Base-by-base conservation (phyloP, 2,888 invertebrate species). In the Phaedon cochleariae region DNA sequence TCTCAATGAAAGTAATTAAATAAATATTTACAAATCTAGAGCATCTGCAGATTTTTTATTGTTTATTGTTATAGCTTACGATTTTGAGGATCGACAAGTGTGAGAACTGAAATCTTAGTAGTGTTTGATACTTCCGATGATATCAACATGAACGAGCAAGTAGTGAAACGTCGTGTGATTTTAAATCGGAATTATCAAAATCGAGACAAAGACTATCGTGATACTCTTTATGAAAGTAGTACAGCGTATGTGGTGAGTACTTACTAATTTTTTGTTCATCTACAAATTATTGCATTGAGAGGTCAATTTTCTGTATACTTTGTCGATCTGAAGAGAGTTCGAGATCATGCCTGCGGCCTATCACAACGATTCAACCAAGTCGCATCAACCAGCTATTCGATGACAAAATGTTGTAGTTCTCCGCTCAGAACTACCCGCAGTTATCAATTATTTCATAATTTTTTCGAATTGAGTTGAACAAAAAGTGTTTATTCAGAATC, bases 131-230 rank as follows among this genome's bases (percentile, higher is more conserved):
- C 29, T 26, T 22, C 6, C 6, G 10, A 17, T 29, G 3, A n/a
- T 12, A 1, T 2, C 12, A 46, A 15, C 22, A 57, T 57, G 57
- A 45, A 48, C 46, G 37, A 26, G 31, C 37, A 45, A 22, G 45
- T 51, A 52, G 17, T 26, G 57, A 69, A 58, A 48, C 66, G 65
- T 15, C 66, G 61, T 12, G 70, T 65, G 29, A 57, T 73, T 26
- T 60, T 71, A 20, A 58, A 65, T 57, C 68, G 64, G 59, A 73
- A 74, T 58, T 65, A 64, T 17, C 68, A 55, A 2, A 64, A 74
- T 34, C 49, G 63, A 22, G 69, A 73, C n/a, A 70, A 72, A 45
- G 73, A 75, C 54, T 52, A 71, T 15, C 71, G 69, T 53, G 73
- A 75, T 58, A 69, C 66, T 1, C 61, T 74, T 9, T 62, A 70